Evolutionary conservation across 35 echinoderm and acorn worm genomes (phyloP).

Genomic region (Ophiothrix spiculata): DNA sequence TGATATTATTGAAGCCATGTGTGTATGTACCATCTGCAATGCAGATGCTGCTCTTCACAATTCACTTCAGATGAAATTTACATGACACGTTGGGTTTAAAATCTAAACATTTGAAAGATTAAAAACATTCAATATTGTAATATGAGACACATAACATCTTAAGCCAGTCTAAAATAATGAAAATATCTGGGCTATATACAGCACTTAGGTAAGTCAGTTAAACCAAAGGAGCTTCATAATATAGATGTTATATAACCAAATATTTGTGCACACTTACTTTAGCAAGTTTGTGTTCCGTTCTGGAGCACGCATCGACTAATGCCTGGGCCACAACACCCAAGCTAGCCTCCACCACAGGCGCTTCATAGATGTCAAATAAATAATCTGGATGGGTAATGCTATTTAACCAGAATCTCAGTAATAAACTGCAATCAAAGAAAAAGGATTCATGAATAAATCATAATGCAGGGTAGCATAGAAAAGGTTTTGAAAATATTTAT

Average conservation of each 20-base stretch:
- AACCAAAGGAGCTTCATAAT: neutral
- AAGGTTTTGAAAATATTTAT: too few species aligned
- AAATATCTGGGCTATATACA: neutral
- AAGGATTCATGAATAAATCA: neutral
- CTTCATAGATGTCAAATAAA: constrained; percentile 36
- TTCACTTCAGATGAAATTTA: too few species aligned
- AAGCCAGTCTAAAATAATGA: too few species aligned
- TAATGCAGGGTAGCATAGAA: too few species aligned
- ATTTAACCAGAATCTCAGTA: constrained; percentile 49
- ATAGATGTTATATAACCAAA: neutral
- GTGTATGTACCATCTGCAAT: neutral
- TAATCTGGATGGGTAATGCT: constrained; percentile 53
- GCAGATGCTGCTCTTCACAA: neutral
- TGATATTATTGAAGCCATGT: neutral
- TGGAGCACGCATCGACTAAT: neutral
- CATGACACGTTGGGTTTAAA: too few species aligned
- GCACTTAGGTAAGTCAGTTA: neutral
- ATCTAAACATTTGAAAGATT: too few species aligned
- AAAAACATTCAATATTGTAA: too few species aligned
- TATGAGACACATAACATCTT: too few species aligned
- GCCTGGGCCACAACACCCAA: constrained; percentile 27
- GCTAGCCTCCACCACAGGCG: constrained; percentile 25
- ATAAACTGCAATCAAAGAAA: constrained; percentile 18
- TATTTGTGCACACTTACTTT: neutral
- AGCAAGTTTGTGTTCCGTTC: constrained; percentile 10